phyloP scores from a whole-genome alignment of 1,140 invertebrate genomes.

The Camponotus floridanus region DNA sequence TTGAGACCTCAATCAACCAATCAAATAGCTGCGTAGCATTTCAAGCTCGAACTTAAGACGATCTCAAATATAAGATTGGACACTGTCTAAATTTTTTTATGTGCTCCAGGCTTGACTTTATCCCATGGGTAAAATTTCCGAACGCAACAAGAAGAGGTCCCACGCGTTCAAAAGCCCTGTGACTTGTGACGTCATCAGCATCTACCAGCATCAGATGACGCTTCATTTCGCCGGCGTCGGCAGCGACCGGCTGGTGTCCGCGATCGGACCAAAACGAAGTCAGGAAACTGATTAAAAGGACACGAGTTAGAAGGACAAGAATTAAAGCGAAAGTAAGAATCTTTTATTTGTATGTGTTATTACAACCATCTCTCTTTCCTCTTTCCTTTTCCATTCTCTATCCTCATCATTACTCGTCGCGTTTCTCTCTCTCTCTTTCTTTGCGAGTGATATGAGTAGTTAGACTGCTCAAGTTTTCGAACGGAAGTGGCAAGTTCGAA shows the following conservation, averaged over 20 bases:
- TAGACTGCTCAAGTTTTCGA: constrained; percentile 53
- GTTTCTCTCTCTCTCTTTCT: constrained; percentile 22
- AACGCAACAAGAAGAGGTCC: too few relatives aligned
- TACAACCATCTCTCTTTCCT: not conserved
- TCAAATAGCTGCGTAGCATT: too few relatives aligned
- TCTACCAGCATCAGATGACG: constrained; percentile 7
- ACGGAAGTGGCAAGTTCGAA: not conserved
- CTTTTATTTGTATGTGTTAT: not conserved
- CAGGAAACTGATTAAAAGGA: not conserved
- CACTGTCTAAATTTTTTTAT: too few relatives aligned
- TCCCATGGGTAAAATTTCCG: too few relatives aligned
- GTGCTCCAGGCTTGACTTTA: too few relatives aligned
- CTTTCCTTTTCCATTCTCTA: too few relatives aligned
- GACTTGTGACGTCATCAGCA: not conserved
- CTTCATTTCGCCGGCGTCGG: constrained; percentile 60
- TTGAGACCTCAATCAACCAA: too few relatives aligned
- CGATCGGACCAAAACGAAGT: constrained; percentile 25
- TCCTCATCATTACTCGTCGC: not conserved
- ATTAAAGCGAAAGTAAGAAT: not conserved
- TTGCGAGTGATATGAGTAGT: constrained; percentile 5
- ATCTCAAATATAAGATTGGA: accelerated
- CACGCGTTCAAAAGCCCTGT: too few relatives aligned
- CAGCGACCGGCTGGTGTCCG: constrained; percentile 79
- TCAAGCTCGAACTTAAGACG: too few relatives aligned
- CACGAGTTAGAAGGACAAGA: constrained; percentile 24